Conservation (phyloP, 2,113 vertebrate genomes). For the Bucco capensis region DNA sequence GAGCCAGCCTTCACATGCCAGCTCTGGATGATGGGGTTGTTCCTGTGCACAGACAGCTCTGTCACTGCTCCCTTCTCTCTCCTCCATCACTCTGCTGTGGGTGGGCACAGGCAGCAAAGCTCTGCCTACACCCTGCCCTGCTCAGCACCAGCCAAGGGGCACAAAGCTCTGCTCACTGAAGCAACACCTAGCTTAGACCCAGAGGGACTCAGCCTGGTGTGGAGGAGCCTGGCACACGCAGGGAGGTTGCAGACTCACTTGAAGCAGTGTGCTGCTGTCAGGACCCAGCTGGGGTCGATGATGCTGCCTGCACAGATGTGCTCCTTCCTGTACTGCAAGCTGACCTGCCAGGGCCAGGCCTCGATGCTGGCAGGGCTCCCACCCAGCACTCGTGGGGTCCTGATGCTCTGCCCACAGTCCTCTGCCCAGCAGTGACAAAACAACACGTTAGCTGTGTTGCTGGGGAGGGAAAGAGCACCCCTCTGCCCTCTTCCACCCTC, state of each 20-base stretch:
- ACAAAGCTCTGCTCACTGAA: rapidly evolving
- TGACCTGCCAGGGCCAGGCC: constrained; percentile 91
- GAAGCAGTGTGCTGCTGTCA: constrained; percentile 87
- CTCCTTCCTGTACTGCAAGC: constrained; percentile 77
- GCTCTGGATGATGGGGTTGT: constrained; percentile 58
- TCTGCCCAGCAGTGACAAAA: not conserved
- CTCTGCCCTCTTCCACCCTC: not conserved
- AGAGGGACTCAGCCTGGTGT: not conserved
- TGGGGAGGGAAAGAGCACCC: rapidly evolving
- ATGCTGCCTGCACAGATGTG: constrained; percentile 89
- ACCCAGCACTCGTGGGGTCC: constrained; percentile 78
- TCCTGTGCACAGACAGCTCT: constrained; percentile 12
- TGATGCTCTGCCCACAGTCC: constrained; percentile 76
- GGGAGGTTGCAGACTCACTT: constrained; percentile 4
- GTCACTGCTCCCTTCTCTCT: not conserved
- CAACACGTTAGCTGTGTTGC: not conserved
- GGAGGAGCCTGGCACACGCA: rapidly evolving
- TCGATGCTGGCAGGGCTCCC: constrained; percentile 75
- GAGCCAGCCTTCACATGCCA: constrained; percentile 81
- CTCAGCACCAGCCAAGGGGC: not conserved
- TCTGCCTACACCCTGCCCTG: not conserved
- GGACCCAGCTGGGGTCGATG: constrained; percentile 76
- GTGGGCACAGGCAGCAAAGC: not conserved
- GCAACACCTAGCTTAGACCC: rapidly evolving
- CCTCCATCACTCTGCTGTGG: rapidly evolving